A percentile compares a stretch with the other conserved stretches of the same genome.
These are phyloP conservation scores for Megalopta genalis DNA, from an alignment of 1,140 invertebrate genomes.

Conservation along the genomic window DNA sequence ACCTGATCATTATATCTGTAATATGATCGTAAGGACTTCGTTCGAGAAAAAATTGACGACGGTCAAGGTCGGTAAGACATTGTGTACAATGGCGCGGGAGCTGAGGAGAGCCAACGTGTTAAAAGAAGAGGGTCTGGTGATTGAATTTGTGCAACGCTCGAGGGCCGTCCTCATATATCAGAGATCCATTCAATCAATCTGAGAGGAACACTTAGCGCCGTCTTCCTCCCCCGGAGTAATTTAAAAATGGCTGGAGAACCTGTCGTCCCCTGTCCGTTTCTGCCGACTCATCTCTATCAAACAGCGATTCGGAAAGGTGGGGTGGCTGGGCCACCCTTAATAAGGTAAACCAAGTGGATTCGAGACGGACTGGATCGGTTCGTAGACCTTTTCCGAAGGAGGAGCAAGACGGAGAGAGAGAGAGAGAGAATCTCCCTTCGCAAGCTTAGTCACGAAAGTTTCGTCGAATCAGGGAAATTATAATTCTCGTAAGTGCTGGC, in stretches of 20 bases:
- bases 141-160: too few species aligned
- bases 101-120: too few species aligned
- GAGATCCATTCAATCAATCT: not conserved
- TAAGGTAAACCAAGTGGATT: conserved; percentile 58
- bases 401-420: not conserved
- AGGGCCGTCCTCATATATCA: not conserved
- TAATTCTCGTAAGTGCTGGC: conserved; percentile 60
- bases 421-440: not conserved
- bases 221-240: not conserved
- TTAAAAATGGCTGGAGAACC: not conserved
- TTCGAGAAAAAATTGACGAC: too few species aligned
- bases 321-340: conserved; percentile 29
- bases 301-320: conserved; percentile 36
- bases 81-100: too few species aligned
- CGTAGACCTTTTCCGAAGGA: not conserved
- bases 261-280: conserved; percentile 20
- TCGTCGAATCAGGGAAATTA: conserved; percentile 64
- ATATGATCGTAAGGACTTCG: too few species aligned
- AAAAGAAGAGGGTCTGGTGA: too few species aligned
- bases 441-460: conserved; percentile 51
- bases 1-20: too few species aligned
- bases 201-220: not conserved
- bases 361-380: conserved; percentile 22
- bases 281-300: conserved; percentile 55
- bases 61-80: too few species aligned